A percentile compares a stretch with the other conserved stretches of the same genome.
phyloP scores from a whole-genome alignment of 2,888 invertebrate genomes.

The Eurois occulta region DNA sequence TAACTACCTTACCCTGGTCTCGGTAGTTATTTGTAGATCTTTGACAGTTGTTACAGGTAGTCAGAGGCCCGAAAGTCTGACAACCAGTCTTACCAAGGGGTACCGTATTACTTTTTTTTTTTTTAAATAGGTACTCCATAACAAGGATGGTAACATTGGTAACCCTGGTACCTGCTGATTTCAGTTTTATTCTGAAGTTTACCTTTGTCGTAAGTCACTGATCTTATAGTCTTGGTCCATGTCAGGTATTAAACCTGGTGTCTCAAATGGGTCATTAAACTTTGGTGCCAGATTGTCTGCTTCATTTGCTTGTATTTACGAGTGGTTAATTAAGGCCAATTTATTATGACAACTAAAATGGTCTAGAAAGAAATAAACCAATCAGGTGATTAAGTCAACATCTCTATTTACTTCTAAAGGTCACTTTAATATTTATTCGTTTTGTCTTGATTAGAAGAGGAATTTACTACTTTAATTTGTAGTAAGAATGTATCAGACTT shows the following conservation, averaged over 20 bases:
- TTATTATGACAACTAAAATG: slow-evolving; percentile 2
- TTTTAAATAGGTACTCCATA: no score
- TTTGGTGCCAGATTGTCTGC: slow-evolving; percentile 1
- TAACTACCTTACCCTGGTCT: no score
- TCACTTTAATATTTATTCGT: slow-evolving; percentile 36
- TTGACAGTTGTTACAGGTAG: no score
- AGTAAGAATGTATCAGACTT: neutral
- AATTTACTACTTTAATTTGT: slow-evolving; percentile 27
- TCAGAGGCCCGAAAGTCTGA: no score
- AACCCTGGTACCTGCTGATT: neutral
- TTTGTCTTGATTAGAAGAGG: slow-evolving; percentile 17
- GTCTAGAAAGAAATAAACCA: slow-evolving; percentile 17
- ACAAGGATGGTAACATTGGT: neutral
- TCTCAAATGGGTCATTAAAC: neutral
- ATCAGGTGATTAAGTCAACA: slow-evolving; percentile 20
- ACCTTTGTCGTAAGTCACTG: neutral
- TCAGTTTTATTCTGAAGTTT: neutral
- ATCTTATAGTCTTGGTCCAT: neutral
- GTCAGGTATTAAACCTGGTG: neutral
- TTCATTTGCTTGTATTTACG: neutral
- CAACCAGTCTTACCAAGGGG: no score
- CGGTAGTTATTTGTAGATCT: no score
- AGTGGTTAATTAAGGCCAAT: neutral
- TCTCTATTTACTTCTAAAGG: slow-evolving; percentile 38
- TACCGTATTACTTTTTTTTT: no score